phyloP scores from a whole-genome alignment of 2,888 invertebrate species.

The Acrobasis repandana region DNA sequence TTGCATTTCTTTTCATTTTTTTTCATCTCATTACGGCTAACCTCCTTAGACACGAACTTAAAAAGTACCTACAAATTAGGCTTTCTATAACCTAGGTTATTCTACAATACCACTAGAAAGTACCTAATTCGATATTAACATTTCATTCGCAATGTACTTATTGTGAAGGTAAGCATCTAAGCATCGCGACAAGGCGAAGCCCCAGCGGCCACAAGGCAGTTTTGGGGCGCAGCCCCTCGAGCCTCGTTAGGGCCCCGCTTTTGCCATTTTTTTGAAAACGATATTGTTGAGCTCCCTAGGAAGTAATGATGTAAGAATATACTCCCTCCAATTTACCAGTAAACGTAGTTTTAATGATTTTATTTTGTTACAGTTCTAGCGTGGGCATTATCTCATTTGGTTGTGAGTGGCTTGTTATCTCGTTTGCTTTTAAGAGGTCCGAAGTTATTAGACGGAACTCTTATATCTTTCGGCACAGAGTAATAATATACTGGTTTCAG shows the following conservation, averaged over 20 bases:
- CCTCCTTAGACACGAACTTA: too few species aligned
- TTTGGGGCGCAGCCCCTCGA: conserved; percentile 40
- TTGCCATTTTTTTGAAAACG: conserved; percentile 58
- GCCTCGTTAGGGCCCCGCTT: conserved; percentile 43
- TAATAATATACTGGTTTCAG: too few species aligned
- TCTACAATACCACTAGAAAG: not conserved
- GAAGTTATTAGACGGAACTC: too few species aligned
- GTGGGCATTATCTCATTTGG: not conserved
- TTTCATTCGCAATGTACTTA: conserved; percentile 1
- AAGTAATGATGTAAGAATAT: conserved; percentile 49
- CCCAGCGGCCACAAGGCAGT: conserved; percentile 44
- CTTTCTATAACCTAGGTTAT: not conserved
- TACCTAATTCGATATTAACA: not conserved
- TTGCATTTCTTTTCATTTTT: too few species aligned
- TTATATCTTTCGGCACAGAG: too few species aligned
- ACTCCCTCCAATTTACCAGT: conserved; percentile 44
- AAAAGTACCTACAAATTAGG: too few species aligned
- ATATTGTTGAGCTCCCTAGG: conserved; percentile 53
- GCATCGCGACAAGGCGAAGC: conserved; percentile 25
- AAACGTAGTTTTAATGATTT: conserved; percentile 41
- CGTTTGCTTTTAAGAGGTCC: too few species aligned
- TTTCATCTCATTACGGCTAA: too few species aligned
- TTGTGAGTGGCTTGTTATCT: not conserved
- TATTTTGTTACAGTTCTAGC: conserved; percentile 13
- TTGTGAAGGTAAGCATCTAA: conserved; percentile 24